Percentiles rank a stretch among this genome's conserved stretches.
Conservation (phyloP, 2,888 invertebrate genomes). For the Brachyopa scutellaris region DNA sequence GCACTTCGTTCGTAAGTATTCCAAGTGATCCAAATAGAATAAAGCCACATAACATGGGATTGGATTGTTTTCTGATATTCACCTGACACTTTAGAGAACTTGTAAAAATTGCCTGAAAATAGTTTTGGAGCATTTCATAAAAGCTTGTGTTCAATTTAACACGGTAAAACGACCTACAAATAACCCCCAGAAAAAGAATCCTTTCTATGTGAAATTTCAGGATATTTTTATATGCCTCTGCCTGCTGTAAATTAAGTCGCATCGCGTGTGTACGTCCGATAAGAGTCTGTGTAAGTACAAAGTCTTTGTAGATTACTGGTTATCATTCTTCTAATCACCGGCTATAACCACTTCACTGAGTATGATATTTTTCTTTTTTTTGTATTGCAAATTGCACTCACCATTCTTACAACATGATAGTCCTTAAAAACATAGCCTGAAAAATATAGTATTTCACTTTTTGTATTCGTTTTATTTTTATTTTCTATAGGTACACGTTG, state of each 20-base stretch:
- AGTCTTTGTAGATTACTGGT: slow-evolving; percentile 16
- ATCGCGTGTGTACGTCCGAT: slow-evolving; percentile 10
- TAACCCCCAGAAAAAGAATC: no score
- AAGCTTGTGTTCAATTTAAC: no score
- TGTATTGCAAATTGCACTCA: slow-evolving; percentile 9
- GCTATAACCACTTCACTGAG: slow-evolving; percentile 51
- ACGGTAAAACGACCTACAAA: neutral
- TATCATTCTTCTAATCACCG: slow-evolving; percentile 33
- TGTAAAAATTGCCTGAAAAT: no score
- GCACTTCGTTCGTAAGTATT: neutral
- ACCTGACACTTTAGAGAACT: no score
- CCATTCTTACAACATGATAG: slow-evolving; percentile 66
- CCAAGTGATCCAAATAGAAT: slow-evolving; percentile 8
- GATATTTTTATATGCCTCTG: no score
- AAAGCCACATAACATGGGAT: slow-evolving; percentile 24
- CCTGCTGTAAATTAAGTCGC: neutral
- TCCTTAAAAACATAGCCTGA: slow-evolving; percentile 48
- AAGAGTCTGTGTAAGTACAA: slow-evolving; percentile 25
- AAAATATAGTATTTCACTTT: neutral
- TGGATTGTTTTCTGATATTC: no score
- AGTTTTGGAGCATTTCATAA: no score
- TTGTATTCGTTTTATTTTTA: neutral
- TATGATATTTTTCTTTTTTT: neutral
- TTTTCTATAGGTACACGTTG: no score
- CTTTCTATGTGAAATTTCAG: slow-evolving; percentile 11